Conservation (phyloP, 1,140 invertebrate genomes). For the Zaprionus davidi region DNA sequence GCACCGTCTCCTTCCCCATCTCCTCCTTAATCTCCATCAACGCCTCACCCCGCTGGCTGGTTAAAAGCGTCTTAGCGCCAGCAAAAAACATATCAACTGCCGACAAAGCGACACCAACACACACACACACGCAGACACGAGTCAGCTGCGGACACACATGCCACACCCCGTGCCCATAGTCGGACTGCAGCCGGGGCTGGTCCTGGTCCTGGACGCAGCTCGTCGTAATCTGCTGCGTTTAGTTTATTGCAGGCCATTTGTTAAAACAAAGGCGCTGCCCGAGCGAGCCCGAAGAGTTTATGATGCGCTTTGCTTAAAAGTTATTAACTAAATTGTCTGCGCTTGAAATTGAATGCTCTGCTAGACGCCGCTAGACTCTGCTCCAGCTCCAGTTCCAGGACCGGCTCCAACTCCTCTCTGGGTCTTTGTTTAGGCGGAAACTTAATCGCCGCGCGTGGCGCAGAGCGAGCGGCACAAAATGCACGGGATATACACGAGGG, state of each 20-base stretch:
- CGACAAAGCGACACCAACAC: constrained; percentile 24
- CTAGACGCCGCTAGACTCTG: not conserved
- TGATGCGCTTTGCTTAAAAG: constrained; percentile 70
- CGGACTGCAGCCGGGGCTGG: not conserved
- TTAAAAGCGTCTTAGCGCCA: constrained; percentile 66
- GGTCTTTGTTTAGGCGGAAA: constrained; percentile 56
- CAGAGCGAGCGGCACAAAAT: constrained; percentile 8
- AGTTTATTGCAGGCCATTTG: constrained; percentile 74
- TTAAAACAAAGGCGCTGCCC: constrained; percentile 58
- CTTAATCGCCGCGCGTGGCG: constrained; percentile 65
- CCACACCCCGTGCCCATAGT: not conserved
- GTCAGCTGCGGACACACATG: constrained; percentile 1
- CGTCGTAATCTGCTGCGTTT: constrained; percentile 74
- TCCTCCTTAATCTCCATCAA: constrained; percentile 7
- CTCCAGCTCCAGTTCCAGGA: not conserved
- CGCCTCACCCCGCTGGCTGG: constrained; percentile 23
- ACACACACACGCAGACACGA: not conserved
- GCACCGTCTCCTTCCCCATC: constrained; percentile 19
- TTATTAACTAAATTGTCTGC: constrained; percentile 76
- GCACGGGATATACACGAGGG: not conserved
- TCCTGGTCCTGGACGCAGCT: constrained; percentile 27
- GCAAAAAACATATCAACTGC: constrained; percentile 58
- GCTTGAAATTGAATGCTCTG: constrained; percentile 64
- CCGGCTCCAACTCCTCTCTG: not conserved
- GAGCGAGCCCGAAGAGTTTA: constrained; percentile 43